A percentile compares a stretch with the other conserved stretches of the same genome.
phyloP scores from a whole-genome alignment of 2,113 vertebrate genomes.

The Carettochelys insculpta region DNA sequence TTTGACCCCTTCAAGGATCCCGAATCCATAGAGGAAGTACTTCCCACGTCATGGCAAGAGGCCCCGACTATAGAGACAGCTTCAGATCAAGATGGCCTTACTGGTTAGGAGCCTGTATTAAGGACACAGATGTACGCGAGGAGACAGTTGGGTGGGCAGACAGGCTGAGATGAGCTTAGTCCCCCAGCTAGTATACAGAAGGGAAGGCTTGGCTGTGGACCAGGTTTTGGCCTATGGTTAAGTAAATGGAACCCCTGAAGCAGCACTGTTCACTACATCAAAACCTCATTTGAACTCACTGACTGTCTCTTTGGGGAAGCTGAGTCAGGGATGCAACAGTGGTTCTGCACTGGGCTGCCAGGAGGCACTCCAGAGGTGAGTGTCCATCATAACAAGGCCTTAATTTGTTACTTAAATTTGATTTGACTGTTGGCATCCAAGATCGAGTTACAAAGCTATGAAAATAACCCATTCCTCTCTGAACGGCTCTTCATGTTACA shows the following conservation, averaged over 20 bases:
- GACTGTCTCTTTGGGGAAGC: background rate
- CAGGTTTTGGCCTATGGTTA: background rate
- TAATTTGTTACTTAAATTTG: conserved; percentile 37
- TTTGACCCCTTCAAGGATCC: background rate
- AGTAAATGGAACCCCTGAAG: background rate
- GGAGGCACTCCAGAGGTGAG: background rate
- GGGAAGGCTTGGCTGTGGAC: background rate
- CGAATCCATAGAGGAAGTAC: background rate
- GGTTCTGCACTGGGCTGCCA: background rate
- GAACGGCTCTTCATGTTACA: conserved; percentile 12
- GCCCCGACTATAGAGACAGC: background rate
- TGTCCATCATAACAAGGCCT: background rate
- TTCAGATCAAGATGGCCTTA: background rate
- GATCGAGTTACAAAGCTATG: background rate
- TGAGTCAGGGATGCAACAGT: background rate
- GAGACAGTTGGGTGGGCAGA: background rate
- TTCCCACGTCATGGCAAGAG: background rate
- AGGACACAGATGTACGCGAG: background rate
- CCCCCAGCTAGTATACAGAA: background rate
- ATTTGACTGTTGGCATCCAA: conserved; percentile 14
- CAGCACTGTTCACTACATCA: background rate
- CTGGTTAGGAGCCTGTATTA: background rate
- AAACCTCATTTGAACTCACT: background rate
- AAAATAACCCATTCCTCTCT: background rate
- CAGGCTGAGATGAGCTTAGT: background rate